Evolutionary conservation across 1,140 invertebrate species (phyloP), one percentile per base, ranked within the genome.

Genomic region (Calosoma granatense): DNA sequence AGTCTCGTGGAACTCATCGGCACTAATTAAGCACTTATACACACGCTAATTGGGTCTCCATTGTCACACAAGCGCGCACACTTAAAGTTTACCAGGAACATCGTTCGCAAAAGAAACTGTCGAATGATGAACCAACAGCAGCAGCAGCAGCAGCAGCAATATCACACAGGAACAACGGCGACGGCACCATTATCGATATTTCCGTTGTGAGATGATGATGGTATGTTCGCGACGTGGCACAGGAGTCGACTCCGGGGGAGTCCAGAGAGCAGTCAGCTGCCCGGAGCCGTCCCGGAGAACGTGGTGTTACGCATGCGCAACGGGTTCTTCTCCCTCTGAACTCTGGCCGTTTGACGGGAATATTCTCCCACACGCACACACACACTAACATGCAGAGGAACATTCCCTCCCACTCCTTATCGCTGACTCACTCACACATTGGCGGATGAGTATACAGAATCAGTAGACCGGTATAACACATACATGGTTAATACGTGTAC

Each of bases 161-260:
- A n/a, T n/a, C n/a, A n/a, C n/a, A n/a, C n/a, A n/a, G n/a, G n/a
- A n/a, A n/a, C n/a, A n/a, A 6, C 14, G 26, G 14, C 26, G 14
- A 6, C 26, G 14, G 26, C 26, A 30, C 26, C 26, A 30, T 30
- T 30, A 30, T 47, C 41, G 41, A 47, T 17, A 47, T 47, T 47
- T 30, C 26, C 26, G 14, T 30, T 4, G 26, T 4, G 26, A 4
- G 26, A 4, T 30, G 14, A n/a, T n/a, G n/a, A n/a, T n/a, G 26
- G 14, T 30, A 30, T 30, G 26, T 30, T 14, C 41, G 41, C 41
- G 41, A 47, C 41, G 41, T 47, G 41, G 41, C 41, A 47, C 41
- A 9, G 15, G 15, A 47, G 41, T 47, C 41, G 41, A 47, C 41
- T 47, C 41, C 41, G 41, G 41, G 41, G 17, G 41, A 12, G 9